Conservation (phyloP, 2,797 vertebrate species). For the Arctocebus calabarensis region DNA sequence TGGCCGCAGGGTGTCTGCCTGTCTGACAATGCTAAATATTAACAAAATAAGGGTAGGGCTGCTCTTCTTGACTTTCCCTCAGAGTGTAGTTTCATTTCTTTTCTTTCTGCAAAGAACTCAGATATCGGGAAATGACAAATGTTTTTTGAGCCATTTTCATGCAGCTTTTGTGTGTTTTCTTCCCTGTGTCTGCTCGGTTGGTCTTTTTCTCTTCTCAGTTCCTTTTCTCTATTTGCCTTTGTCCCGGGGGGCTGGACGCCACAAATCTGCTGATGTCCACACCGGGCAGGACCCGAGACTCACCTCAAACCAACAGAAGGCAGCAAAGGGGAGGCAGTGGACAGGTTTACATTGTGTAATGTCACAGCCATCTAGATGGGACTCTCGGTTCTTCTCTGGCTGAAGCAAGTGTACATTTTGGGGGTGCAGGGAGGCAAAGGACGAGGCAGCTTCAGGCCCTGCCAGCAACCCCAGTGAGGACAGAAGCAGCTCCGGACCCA, state of each 20-base stretch:
- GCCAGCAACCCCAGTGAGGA: rapidly evolving
- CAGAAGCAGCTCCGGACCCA: neutral
- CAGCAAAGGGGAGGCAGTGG: rapidly evolving
- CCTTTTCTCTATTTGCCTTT: neutral
- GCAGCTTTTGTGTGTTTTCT: neutral
- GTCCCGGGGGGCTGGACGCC: rapidly evolving
- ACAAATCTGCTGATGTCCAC: neutral
- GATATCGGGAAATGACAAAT: neutral
- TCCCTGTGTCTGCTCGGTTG: neutral
- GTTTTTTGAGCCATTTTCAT: neutral
- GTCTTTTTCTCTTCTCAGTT: neutral
- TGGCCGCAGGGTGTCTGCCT: too few species aligned
- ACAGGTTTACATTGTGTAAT: rapidly evolving
- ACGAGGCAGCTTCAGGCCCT: neutral
- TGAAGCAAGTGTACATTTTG: rapidly evolving
- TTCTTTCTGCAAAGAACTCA: neutral
- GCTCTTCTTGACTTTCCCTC: neutral
- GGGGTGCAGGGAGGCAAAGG: neutral
- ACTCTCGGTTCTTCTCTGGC: neutral
- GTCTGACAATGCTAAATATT: neutral
- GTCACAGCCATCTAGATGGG: rapidly evolving
- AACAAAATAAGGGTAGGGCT: rapidly evolving
- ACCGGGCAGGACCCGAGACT: neutral
- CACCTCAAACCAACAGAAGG: neutral
- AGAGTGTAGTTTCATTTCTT: neutral